Percentiles rank a stretch among this genome's conserved stretches.
These are phyloP conservation scores for Plebejus melissa DNA, from an alignment of 2,888 invertebrate species.

Conservation along the genomic window DNA sequence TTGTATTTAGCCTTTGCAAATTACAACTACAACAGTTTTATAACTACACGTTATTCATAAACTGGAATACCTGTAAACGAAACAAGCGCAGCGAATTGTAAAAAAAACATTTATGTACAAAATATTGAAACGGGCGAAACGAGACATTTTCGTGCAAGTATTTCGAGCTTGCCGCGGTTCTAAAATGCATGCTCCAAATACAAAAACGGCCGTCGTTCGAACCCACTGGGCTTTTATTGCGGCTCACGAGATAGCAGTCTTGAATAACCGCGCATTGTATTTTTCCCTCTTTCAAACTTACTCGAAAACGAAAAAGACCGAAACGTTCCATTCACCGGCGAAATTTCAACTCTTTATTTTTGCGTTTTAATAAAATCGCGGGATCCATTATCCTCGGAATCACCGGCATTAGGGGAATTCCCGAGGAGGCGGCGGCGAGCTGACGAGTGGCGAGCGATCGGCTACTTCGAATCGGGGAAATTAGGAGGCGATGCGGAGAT, in stretches of 20 bases:
- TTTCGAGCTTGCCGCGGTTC: constrained; percentile 46
- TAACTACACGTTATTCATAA: constrained; percentile 3
- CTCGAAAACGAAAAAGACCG: constrained; percentile 25
- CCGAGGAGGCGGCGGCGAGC: constrained; percentile 38
- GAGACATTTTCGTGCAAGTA: constrained; percentile 29
- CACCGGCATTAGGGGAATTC: constrained; percentile 35
- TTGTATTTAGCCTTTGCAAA: neutral
- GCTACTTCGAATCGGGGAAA: constrained; percentile 72
- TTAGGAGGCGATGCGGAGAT: constrained; percentile 73
- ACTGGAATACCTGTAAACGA: neutral
- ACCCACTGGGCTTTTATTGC: constrained; percentile 56
- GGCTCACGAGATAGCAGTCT: constrained; percentile 58
- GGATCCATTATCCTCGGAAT: constrained; percentile 29
- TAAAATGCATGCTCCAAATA: constrained; percentile 64
- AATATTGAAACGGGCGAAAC: constrained; percentile 18
- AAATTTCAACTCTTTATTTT: constrained; percentile 34
- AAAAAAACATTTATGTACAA: constrained; percentile 11
- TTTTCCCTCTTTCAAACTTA: constrained; percentile 29
- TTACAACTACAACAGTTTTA: neutral
- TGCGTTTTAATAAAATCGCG: constrained; percentile 35
- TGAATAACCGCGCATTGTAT: constrained; percentile 38
- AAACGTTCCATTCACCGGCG: constrained; percentile 26
- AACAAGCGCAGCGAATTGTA: neutral
- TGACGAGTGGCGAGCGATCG: constrained; percentile 58
- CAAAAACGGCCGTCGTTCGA: constrained; percentile 47